A percentile compares a stretch with the other conserved stretches of the same genome.
Conservation (phyloP, 1,140 invertebrate genomes). For the Sinella curviseta region DNA sequence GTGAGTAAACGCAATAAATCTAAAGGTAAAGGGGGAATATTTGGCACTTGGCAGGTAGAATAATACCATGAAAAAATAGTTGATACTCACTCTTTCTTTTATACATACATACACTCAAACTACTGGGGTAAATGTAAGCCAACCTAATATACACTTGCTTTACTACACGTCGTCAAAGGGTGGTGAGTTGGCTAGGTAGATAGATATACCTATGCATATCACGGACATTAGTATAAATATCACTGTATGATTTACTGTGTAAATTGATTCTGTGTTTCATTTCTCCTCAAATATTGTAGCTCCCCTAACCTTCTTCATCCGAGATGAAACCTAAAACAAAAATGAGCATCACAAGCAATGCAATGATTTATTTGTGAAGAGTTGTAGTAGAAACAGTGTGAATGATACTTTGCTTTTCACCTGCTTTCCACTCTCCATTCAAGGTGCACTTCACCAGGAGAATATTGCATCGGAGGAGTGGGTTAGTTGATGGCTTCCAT, state of each 20-base stretch:
- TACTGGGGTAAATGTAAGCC: neutral
- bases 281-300: neutral
- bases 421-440: neutral
- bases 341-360: slow-evolving; percentile 9
- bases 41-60: slow-evolving; percentile 28
- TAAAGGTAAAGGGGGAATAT: slow-evolving; percentile 19
- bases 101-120: neutral
- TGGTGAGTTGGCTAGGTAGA: no score
- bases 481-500: no score
- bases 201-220: neutral
- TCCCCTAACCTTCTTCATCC: neutral
- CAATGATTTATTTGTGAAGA: slow-evolving; percentile 16
- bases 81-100: neutral
- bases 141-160: neutral
- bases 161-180: neutral
- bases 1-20: slow-evolving; percentile 16
- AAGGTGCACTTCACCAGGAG: no score
- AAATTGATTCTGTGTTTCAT: slow-evolving; percentile 16
- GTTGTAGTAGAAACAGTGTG: neutral
- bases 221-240: no score
- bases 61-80: slow-evolving; percentile 18
- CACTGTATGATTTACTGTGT: slow-evolving; percentile 5
- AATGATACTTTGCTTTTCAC: slow-evolving; percentile 1
- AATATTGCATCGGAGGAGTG: no score
- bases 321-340: slow-evolving; percentile 18